Base-by-base conservation (phyloP, 2,797 vertebrate genomes). In the Siniperca obscura region DNA sequence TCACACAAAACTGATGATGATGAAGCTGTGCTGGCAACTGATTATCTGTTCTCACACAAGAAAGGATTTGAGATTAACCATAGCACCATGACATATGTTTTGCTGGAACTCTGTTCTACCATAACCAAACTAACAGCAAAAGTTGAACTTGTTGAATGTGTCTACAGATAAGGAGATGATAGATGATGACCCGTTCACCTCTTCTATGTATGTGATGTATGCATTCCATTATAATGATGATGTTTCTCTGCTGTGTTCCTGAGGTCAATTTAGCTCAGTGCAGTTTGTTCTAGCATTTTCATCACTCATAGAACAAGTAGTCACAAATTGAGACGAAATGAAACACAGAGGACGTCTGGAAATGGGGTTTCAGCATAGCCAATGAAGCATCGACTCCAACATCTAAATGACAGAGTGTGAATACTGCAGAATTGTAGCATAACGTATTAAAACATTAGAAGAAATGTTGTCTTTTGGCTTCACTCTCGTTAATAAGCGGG, bases 391-490 rank as follows among this genome's bases (percentile, higher is more conserved):
- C 30, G 78, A 82, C 73, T 86, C 88, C 86, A 91, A 50, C 62
- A 52, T 89, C 74, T 76, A 88, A 93, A 94, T 93, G 88, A 93
- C 86, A 92, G 91, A 90, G 82, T 61, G 60, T 70, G 55, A 84
- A 74, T 70, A 74, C 81, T 74, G 70, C 82, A 81, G 71, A 89
- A 78, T 76, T 72, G 48, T 78, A 86, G 87, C 60, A 61, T 82
- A 90, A 91, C 74, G 44, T 90, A 94, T 94, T 94, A 94, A 93
- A 85, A 84, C 90, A 92, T 92, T 89, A 89, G 87, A 87, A 30
- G 60, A 92, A 88, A 94, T 90, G 86, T 90, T 90, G 82, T 91
- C 83, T 90, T 93, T 92, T 86, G 77, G 80, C 87, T 91, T 78
- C 67, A 66, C 75, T 91, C 80, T 82, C 87, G 55, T 92, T 94